Evolutionary conservation across 2,113 vertebrate species (phyloP).

Genomic region (Lutjanus erythropterus): DNA sequence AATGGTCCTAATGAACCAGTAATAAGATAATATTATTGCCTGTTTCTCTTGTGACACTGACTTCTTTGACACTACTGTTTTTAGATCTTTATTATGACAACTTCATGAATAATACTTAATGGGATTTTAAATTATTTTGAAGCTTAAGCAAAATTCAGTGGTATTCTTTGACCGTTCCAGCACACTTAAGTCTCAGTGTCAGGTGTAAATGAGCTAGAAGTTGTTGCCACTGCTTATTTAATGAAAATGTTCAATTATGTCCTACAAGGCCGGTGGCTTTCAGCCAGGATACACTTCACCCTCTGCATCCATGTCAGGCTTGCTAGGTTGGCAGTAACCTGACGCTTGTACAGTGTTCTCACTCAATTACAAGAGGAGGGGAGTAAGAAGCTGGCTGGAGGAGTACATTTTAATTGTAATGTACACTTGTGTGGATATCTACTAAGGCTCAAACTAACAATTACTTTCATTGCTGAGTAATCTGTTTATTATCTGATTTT

Average conservation of each 20-base stretch:
- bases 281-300: not conserved
- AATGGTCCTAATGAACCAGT: not conserved
- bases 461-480: too few relatives aligned
- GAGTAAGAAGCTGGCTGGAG: not conserved
- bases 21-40: not conserved
- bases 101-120: not conserved
- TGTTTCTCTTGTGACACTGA: not conserved
- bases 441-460: too few relatives aligned
- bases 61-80: not conserved
- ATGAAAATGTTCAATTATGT: slow-evolving; percentile 12
- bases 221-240: not conserved
- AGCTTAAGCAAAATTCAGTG: not conserved
- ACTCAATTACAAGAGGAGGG: slow-evolving; percentile 1
- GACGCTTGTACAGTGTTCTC: not conserved
- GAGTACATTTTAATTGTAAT: not conserved
- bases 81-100: not conserved
- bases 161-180: not conserved
- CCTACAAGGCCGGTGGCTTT: not conserved
- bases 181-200: not conserved
- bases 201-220: not conserved
- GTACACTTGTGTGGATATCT: too few relatives aligned
- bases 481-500: too few relatives aligned
- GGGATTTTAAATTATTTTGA: not conserved
- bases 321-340: not conserved
- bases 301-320: not conserved